phyloP scores from a whole-genome alignment of 2,797 vertebrate species.

The Chaetodon trifasciatus region DNA sequence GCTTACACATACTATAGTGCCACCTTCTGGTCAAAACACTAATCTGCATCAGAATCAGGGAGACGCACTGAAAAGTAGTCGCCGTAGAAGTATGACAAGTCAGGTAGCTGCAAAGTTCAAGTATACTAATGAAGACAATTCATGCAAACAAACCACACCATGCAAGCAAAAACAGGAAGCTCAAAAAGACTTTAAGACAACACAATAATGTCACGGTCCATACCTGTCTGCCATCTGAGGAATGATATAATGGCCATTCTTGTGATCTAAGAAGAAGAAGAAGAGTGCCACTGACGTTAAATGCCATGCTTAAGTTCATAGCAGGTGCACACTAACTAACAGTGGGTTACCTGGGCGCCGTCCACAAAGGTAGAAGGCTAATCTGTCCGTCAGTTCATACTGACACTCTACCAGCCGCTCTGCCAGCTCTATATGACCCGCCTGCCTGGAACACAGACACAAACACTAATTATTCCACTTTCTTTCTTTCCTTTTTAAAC shows the following conservation, averaged over 20 bases:
- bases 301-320: not conserved
- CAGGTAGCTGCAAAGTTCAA: conserved; percentile 21
- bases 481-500: not conserved
- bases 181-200: not conserved
- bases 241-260: conserved; percentile 99
- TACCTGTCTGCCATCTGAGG: conserved; percentile 99
- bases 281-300: conserved; percentile 3
- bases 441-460: conserved; percentile 87
- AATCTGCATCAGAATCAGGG: conserved; percentile 45
- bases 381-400: conserved; percentile 95
- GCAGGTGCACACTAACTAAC: not conserved
- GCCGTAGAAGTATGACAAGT: conserved; percentile 25
- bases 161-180: conserved; percentile 15
- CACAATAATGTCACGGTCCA: conserved; percentile 25
- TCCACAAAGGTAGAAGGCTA: conserved; percentile 97
- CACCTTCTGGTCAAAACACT: conserved; percentile 68
- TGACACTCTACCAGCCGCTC: conserved; percentile 97
- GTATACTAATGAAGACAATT: not conserved
- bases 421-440: conserved; percentile 93
- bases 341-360: conserved; percentile 91
- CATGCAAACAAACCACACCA: conserved; percentile 35
- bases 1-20: conserved; percentile 36
- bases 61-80: conserved; percentile 28
- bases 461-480: conserved; percentile 9
- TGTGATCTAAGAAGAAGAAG: conserved; percentile 90